Evolutionary conservation across 2,797 vertebrate species (phyloP), one percentile per base, ranked within the genome.

Genomic region (Mycteria americana): DNA sequence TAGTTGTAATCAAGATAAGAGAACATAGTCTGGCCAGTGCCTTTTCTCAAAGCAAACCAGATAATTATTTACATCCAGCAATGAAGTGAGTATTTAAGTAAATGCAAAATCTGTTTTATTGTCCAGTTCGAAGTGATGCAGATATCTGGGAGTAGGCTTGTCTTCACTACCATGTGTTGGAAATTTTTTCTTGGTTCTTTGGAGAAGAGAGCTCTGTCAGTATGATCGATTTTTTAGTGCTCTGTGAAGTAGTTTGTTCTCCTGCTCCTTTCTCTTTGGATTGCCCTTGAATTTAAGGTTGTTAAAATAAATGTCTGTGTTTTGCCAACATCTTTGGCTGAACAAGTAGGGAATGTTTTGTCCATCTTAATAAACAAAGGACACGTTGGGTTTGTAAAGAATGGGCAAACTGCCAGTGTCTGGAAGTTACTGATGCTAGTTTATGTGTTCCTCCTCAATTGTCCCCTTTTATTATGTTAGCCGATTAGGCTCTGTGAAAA

Each of bases 291-390:
- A n/a, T 92, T 89, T 89, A 60, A 95, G 37, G 63, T 31, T 67
- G 68, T 82, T 93, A 79, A 94, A 97, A 85, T 87, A 85, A 93
- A 80, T 56, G 18, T 24, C 70, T 2, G 4, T 91, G 72, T 79
- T 92, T 91, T 94, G 76, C 92, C 59, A 85, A 14, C 6, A 0
- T 27, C 57, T 93, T 85, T 68, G 74, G 77, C 88, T 76, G 67
- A 90, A 45, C 50, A 73, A 65, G 39, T 56, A 82, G 35, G 48
- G 63, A 76, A 72, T 64, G 37, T 54, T 95, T 82, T 93, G 94
- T 96, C 86, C 83, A 68, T 95, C 45, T 93, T 77, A 87, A 94
- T 93, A 87, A 95, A 64, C 50, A 88, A 51, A 85, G 39, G 39
- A n/a, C 8, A 4, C 31, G 31, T 5, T 41, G 48, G 13, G 13